These are phyloP conservation scores for Pseudochirops cupreus DNA, from an alignment of 2,797 vertebrate genomes.

Conservation along the genomic window DNA sequence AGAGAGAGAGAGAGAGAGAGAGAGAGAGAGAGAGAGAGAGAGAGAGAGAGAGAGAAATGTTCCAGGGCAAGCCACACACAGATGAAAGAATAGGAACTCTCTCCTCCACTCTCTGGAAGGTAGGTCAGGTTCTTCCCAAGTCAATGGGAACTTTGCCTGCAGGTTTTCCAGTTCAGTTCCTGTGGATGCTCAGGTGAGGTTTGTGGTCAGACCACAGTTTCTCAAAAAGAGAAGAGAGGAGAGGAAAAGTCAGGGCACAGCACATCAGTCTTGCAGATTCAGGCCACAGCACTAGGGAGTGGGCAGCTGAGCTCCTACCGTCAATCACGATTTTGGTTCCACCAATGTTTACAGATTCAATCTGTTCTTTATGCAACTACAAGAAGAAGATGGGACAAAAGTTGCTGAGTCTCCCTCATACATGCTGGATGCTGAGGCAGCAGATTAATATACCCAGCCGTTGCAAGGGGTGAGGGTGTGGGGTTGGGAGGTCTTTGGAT, in stretches of 20 bases:
- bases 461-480: not conserved
- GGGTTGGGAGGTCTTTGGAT: not conserved
- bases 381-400: conserved; percentile 72
- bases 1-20: no score
- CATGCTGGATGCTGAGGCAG: not conserved
- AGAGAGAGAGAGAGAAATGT: not conserved
- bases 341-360: conserved; percentile 94
- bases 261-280: not conserved
- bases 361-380: conserved; percentile 92
- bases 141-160: not conserved
- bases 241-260: conserved; percentile 37
- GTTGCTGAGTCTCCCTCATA: not conserved
- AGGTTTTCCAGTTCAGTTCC: not conserved
- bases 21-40: no score
- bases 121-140: not conserved
- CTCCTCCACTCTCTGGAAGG: not conserved
- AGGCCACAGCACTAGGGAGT: conserved; percentile 23
- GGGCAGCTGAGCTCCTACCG: conserved; percentile 85
- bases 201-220: not conserved
- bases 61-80: not conserved
- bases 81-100: not conserved
- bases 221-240: not conserved
- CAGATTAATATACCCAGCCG: not conserved
- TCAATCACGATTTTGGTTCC: conserved; percentile 94
- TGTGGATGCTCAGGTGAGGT: not conserved